Percentiles rank a stretch among this genome's conserved stretches.
Evolutionary conservation across 2,888 invertebrate species (phyloP).

Genomic region (Mythimna lalbum): DNA sequence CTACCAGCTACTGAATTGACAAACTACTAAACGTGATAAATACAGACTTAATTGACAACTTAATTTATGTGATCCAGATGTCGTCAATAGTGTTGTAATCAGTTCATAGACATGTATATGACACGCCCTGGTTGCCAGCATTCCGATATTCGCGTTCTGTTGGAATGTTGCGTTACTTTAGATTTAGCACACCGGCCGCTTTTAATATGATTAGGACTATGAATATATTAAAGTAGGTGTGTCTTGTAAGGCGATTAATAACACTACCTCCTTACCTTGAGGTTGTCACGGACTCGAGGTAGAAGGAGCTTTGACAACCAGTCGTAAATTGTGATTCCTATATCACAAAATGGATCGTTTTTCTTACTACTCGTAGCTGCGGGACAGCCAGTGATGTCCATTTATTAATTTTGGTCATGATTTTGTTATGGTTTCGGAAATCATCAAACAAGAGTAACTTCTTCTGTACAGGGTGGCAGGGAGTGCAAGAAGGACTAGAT

Average conservation of each 20-base stretch:
- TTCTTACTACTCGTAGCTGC: neutral
- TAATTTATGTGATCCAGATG: constrained; percentile 45
- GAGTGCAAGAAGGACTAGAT: too few relatives aligned
- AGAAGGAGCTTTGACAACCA: neutral
- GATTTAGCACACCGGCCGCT: constrained; percentile 38
- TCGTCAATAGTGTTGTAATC: constrained; percentile 47
- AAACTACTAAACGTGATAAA: constrained; percentile 14
- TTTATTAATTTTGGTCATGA: neutral
- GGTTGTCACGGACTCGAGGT: constrained; percentile 3
- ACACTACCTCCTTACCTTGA: constrained; percentile 8
- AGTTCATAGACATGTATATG: constrained; percentile 34
- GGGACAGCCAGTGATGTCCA: neutral
- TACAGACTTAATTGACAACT: constrained; percentile 37
- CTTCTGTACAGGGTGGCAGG: too few relatives aligned
- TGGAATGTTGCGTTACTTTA: constrained; percentile 51
- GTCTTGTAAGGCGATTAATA: constrained; percentile 8
- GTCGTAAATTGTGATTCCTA: neutral
- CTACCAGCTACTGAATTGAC: constrained; percentile 10
- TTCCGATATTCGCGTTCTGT: constrained; percentile 52
- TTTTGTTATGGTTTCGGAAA: too few relatives aligned
- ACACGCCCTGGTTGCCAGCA: constrained; percentile 58
- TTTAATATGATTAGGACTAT: constrained; percentile 41
- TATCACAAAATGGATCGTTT: neutral
- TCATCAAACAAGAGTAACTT: too few relatives aligned
- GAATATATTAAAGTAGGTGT: constrained; percentile 42